These are phyloP conservation scores for Sminthurides aquaticus DNA, from an alignment of 2,888 invertebrate species.

Conservation along the genomic window DNA sequence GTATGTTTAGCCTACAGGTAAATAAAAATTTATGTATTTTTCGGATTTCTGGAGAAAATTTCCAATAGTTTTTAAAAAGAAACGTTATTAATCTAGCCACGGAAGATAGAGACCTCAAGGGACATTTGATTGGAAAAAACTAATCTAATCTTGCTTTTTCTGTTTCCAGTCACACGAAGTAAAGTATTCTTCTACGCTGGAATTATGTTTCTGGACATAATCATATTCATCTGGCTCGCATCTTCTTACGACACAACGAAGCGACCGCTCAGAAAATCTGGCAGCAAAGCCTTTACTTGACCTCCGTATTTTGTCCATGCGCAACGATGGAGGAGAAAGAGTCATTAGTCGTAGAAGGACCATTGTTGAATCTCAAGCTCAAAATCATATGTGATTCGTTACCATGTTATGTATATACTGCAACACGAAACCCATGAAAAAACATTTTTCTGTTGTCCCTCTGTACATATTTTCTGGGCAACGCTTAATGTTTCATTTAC, in stretches of 20 bases:
- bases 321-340: background rate
- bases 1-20: conserved; percentile 48
- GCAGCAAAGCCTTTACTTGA: conserved; percentile 9
- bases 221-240: conserved; percentile 52
- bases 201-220: conserved; percentile 60
- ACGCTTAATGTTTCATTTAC: too few relatives aligned
- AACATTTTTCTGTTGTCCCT: too few relatives aligned
- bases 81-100: too few relatives aligned
- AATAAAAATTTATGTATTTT: conserved; percentile 5
- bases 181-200: conserved; percentile 66
- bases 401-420: too few relatives aligned
- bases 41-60: background rate
- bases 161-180: conserved; percentile 61
- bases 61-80: background rate
- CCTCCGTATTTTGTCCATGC: conserved; percentile 1
- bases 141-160: too few relatives aligned
- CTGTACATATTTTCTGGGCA: too few relatives aligned
- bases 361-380: background rate
- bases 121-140: too few relatives aligned
- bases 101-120: too few relatives aligned
- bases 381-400: too few relatives aligned
- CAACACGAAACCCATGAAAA: too few relatives aligned
- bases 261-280: background rate
- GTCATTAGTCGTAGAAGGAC: conserved; percentile 1
- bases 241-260: conserved; percentile 48